Conservation (phyloP, 2,797 vertebrate genomes). For the Syngnathus rostellatus region DNA sequence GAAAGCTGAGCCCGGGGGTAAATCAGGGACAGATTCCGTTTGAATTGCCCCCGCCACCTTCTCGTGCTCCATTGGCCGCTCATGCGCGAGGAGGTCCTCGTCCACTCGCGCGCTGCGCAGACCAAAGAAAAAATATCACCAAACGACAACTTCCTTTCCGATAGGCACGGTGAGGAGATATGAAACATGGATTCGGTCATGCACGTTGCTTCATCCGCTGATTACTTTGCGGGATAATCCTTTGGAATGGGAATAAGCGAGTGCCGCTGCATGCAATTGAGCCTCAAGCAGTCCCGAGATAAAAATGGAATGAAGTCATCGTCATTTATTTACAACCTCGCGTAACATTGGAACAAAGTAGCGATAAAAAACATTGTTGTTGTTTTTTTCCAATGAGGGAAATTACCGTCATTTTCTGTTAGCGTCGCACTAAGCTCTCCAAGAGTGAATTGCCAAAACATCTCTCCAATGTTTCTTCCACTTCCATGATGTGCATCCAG, state of each 20-base stretch:
- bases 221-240: conserved; percentile 69
- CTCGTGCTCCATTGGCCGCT: conserved; percentile 61
- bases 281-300: conserved; percentile 24
- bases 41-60: conserved; percentile 28
- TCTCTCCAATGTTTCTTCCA: conserved; percentile 7
- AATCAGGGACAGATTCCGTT: conserved; percentile 27
- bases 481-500: conserved; percentile 16
- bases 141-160: conserved; percentile 18
- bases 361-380: not conserved
- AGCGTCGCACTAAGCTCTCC: conserved; percentile 13
- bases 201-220: conserved; percentile 63
- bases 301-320: not conserved
- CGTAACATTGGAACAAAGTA: conserved; percentile 18
- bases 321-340: not conserved
- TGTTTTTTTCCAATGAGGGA: conserved; percentile 4
- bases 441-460: not conserved
- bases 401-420: conserved; percentile 16
- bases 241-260: conserved; percentile 60
- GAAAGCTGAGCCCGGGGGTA: conserved; percentile 24
- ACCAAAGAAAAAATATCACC: not conserved
- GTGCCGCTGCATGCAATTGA: conserved; percentile 50
- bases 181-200: conserved; percentile 59
- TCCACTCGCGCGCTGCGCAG: conserved; percentile 22
- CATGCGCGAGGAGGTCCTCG: conserved; percentile 14
- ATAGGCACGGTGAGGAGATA: conserved; percentile 44